Evolutionary conservation across 2,888 invertebrate genomes (phyloP).

Genomic region (Bembecia ichneumoniformis): DNA sequence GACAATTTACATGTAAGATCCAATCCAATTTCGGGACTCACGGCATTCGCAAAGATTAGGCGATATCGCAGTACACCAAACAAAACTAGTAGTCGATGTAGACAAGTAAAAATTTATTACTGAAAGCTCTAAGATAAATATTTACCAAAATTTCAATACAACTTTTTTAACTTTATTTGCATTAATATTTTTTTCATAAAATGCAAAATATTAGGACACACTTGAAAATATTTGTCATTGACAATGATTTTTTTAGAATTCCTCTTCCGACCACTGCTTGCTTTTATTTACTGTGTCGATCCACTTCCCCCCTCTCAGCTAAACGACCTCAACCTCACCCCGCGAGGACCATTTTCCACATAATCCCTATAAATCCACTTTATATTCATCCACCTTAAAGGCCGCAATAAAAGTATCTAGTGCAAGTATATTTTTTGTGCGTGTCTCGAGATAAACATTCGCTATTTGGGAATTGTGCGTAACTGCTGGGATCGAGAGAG

Average conservation of each 20-base stretch:
- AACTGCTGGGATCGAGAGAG: not conserved
- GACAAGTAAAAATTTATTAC: not conserved
- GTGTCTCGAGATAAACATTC: not conserved
- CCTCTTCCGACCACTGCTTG: no score
- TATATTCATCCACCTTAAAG: conserved; percentile 72
- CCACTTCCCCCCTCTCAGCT: conserved; percentile 13
- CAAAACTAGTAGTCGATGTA: not conserved
- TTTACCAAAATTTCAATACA: no score
- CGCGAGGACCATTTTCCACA: conserved; percentile 45
- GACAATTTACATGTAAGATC: conserved; percentile 64
- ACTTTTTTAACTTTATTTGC: no score
- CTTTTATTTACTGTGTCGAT: no score
- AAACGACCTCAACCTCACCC: conserved; percentile 10
- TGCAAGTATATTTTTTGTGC: conserved; percentile 16
- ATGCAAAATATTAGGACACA: no score
- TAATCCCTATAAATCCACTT: conserved; percentile 69
- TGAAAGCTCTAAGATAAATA: no score
- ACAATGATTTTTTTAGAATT: no score
- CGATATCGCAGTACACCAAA: conserved; percentile 18
- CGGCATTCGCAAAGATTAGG: conserved; percentile 63
- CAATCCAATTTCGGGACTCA: conserved; percentile 65
- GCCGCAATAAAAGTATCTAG: conserved; percentile 62
- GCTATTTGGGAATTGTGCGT: not conserved
- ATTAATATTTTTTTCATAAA: no score
- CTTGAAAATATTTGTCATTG: no score